Conservation (phyloP, 2,888 invertebrate species). For the Elysia crispata region DNA sequence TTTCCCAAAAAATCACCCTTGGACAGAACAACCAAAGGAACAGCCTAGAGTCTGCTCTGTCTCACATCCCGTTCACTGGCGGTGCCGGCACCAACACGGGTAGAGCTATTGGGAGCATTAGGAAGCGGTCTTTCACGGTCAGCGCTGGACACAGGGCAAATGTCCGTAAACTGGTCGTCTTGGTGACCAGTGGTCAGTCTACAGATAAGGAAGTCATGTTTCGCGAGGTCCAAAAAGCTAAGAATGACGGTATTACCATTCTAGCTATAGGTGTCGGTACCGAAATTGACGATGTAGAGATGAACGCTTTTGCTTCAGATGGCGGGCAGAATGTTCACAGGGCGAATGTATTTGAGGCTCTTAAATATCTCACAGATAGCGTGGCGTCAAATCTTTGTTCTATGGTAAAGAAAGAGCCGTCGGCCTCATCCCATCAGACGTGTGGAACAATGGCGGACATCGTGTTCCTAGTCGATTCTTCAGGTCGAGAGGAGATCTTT, state of each 20-base stretch:
- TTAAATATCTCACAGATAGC: constrained; percentile 60
- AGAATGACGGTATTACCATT: constrained; percentile 50
- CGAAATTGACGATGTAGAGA: not conserved
- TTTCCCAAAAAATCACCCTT: constrained; percentile 62
- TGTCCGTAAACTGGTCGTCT: constrained; percentile 65
- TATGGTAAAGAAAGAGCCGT: not conserved
- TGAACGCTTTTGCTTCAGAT: not conserved
- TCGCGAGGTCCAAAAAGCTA: constrained; percentile 58
- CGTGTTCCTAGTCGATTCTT: constrained; percentile 71
- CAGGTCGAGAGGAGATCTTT: constrained; percentile 69
- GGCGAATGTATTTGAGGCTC: constrained; percentile 66
- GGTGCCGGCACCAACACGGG: constrained; percentile 66
- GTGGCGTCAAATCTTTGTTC: constrained; percentile 65
- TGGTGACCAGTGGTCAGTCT: constrained; percentile 67
- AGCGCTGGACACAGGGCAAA: constrained; percentile 59
- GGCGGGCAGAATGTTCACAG: constrained; percentile 66
- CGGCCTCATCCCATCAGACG: constrained; percentile 20
- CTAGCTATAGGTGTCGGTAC: constrained; percentile 19
- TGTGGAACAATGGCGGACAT: constrained; percentile 69
- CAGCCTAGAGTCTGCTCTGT: constrained; percentile 31
- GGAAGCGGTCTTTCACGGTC: constrained; percentile 57
- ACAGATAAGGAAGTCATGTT: constrained; percentile 56
- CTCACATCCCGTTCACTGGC: constrained; percentile 46
- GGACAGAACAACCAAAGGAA: constrained; percentile 54
- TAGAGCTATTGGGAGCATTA: constrained; percentile 57